Evolutionary conservation across 2,113 vertebrate genomes (phyloP), one percentile per base, ranked within the genome.

Genomic region (Centropus unirufus): DNA sequence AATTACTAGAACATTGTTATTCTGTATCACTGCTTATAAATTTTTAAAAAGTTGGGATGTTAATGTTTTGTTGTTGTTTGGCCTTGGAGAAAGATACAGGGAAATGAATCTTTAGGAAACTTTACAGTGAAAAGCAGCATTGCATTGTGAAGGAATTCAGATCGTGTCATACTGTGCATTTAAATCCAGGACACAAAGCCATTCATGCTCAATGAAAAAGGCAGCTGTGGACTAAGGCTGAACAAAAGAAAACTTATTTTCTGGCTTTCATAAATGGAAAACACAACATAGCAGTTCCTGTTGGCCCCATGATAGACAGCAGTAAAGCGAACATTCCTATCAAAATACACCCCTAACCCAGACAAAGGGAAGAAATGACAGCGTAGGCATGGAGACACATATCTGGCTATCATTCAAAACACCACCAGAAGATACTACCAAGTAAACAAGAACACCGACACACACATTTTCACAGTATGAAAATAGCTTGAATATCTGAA

Each of bases 281-380:
- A 64, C 19, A 32, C 1, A 0, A 39, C 0, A 2, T 26, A 66
- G 64, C 24, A 36, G 24, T 46, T 76, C 26, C 72, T 12, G 51
- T 62, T 1, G 1, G 11, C 26, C 8, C 0, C 9, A 49, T 2
- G 9, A 83, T 55, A 0, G 0, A 5, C 22, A 54, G n/a, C 14
- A 47, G 21, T 64, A 20, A 36, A 47, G 17, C 3, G 27, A 13
- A 5, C 27, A 27, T 30, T 69, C 51, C 23, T 44, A 24, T 30
- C 44, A 23, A 29, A 74, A n/a, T 7, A 44, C 8, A 78, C 8
- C 29, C 9, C 51, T 40, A n/a, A 36, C 6, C 29, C 8, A 52
- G 75, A 46, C 12, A 63, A 63, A 17, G 34, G 14, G 29, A 68
- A 62, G 30, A 23, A 62, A 24, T 34, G 32, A 22, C 55, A 52